These are phyloP conservation scores for Phataginus tricuspis DNA, from an alignment of 2,797 vertebrate species.

Conservation along the genomic window DNA sequence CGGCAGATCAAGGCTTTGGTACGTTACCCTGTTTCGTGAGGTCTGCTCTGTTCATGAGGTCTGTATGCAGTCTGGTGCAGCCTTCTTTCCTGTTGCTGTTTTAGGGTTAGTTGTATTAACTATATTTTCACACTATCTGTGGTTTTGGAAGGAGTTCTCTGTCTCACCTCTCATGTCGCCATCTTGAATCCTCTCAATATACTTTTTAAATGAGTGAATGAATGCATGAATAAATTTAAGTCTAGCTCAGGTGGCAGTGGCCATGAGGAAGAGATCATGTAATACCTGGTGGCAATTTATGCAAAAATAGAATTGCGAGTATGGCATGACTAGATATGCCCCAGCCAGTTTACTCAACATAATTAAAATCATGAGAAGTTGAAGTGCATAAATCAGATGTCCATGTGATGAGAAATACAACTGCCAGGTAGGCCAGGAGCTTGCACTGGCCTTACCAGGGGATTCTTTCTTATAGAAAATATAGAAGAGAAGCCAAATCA, in stretches of 20 bases:
- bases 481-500: not conserved
- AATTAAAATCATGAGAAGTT: not conserved
- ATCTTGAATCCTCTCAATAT: no score
- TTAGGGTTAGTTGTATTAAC: no score
- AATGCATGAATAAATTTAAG: not conserved
- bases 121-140: no score
- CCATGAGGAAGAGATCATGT: not conserved
- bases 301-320: not conserved
- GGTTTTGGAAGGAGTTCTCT: no score
- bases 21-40: no score
- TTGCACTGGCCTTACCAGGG: not conserved
- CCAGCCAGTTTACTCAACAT: not conserved
- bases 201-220: not conserved
- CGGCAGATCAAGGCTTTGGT: no score
- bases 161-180: no score
- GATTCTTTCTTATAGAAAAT: not conserved
- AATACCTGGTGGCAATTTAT: not conserved
- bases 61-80: no score
- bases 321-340: not conserved
- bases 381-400: not conserved
- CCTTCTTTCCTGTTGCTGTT: no score
- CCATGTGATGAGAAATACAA: not conserved
- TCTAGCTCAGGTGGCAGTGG: not conserved
- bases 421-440: not conserved
- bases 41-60: no score